phyloP scores from a whole-genome alignment of 2,888 invertebrate species.

The Leucophenga maculata region DNA sequence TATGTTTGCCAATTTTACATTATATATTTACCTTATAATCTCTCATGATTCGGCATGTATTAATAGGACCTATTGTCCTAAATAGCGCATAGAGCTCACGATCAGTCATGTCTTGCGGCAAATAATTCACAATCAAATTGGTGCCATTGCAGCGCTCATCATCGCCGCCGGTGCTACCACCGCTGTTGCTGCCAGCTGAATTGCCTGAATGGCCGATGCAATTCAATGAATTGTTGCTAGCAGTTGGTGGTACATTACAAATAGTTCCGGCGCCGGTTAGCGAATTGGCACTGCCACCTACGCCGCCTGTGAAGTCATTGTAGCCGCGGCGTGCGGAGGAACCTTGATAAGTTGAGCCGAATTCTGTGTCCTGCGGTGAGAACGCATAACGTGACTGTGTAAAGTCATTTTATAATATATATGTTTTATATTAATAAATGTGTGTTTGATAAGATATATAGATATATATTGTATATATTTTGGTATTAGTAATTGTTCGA shows the following conservation, averaged over 20 bases:
- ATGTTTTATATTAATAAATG: neutral
- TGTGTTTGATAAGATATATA: too few relatives aligned
- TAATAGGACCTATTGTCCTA: conserved; percentile 88
- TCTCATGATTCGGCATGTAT: conserved; percentile 92
- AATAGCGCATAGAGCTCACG: conserved; percentile 92
- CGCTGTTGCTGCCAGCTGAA: conserved; percentile 62
- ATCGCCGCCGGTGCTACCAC: conserved; percentile 62
- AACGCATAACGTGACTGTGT: conserved; percentile 74
- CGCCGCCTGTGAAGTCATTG: conserved; percentile 68
- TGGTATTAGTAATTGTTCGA: neutral
- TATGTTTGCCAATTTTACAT: neutral
- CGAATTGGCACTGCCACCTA: conserved; percentile 56
- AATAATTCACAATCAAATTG: conserved; percentile 95
- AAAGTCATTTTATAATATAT: conserved; percentile 41
- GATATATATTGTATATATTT: neutral
- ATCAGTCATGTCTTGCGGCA: conserved; percentile 94
- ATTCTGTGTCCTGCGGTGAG: conserved; percentile 73
- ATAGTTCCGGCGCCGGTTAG: conserved; percentile 48
- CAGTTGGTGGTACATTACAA: conserved; percentile 61
- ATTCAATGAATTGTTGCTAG: conserved; percentile 61
- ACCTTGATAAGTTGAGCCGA: conserved; percentile 71
- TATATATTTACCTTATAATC: conserved; percentile 81
- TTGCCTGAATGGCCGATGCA: conserved; percentile 49
- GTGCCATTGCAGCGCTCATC: conserved; percentile 74
- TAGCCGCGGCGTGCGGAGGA: conserved; percentile 70